A percentile compares a stretch with the other conserved stretches of the same genome.
These are phyloP conservation scores for Leptosomus discolor DNA, from an alignment of 2,113 vertebrate species.

Conservation along the genomic window DNA sequence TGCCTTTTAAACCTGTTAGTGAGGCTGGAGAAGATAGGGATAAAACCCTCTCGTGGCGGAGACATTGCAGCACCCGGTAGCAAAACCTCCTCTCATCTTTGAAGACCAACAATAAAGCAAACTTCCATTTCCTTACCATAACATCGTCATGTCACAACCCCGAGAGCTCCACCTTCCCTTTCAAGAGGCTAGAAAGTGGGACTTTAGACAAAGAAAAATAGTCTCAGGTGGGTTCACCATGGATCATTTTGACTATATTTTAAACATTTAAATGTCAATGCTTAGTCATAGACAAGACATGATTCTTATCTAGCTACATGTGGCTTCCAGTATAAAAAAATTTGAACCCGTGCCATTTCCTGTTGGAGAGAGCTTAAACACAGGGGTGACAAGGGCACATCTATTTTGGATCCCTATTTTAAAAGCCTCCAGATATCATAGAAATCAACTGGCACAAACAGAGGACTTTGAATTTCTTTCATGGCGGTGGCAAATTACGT, in stretches of 20 bases:
- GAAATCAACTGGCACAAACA: slow-evolving; percentile 74
- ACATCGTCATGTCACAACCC: slow-evolving; percentile 44
- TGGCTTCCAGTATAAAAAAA: slow-evolving; percentile 72
- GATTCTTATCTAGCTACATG: slow-evolving; percentile 73
- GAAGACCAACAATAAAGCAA: slow-evolving; percentile 52
- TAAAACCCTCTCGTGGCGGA: background rate
- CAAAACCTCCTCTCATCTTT: background rate
- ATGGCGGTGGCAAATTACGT: slow-evolving; percentile 52
- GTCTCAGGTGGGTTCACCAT: slow-evolving; percentile 71
- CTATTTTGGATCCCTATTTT: slow-evolving; percentile 76
- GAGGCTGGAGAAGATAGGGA: background rate
- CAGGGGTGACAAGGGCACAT: slow-evolving; percentile 72
- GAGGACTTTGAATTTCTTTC: slow-evolving; percentile 60
- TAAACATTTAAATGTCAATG: slow-evolving; percentile 73
- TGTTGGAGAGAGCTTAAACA: slow-evolving; percentile 66
- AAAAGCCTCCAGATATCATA: slow-evolving; percentile 64
- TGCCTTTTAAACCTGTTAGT: background rate
- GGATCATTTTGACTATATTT: slow-evolving; percentile 72
- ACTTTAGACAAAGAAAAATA: slow-evolving; percentile 46
- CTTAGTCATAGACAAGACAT: slow-evolving; percentile 69
- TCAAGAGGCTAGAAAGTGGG: slow-evolving; percentile 44
- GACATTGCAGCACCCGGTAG: background rate
- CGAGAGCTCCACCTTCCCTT: slow-evolving; percentile 53
- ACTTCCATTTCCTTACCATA: slow-evolving; percentile 62
- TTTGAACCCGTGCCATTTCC: slow-evolving; percentile 79